Evolutionary conservation across 2,888 invertebrate genomes (phyloP), one percentile per base, ranked within the genome.

Genomic region (Geophilus truncorum): DNA sequence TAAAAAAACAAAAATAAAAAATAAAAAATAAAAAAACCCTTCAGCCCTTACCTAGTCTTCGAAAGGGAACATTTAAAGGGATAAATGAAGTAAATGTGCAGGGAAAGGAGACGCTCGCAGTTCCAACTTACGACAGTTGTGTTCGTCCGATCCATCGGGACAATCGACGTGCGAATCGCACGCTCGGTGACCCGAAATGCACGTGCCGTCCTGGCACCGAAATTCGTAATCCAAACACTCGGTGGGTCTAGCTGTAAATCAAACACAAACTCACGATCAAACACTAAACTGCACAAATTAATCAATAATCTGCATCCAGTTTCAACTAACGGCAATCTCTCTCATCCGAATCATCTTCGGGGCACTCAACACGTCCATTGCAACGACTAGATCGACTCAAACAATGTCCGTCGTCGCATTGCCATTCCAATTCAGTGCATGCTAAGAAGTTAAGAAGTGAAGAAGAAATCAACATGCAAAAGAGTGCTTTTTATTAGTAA

Each of bases 101-200:
- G 21, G 28, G 25, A 15, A 75, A 75, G 21, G 32, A 75, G 7
- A 18, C 76, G 28, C 76, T 75, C 25, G 76, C 23, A 25, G 76
- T 18, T n/a, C 76, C 32, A 75, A 82, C 86, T 85, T 85, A 88
- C 88, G 85, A 84, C 89, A 89, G 81, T 86, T 85, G 21, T 83
- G 82, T 83, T 89, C 88, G 84, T 89, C 88, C 18, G 85, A 85
- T 25, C 86, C 85, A 83, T 88, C 88, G 4, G 82, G 81, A 83
- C 88, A 89, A 80, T 87, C 85, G 77, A 84, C 84, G 30, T 84
- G 82, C 12, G 85, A 83, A 82, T 86, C 85, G 83, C 86, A 86
- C 36, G 88, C 88, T 78, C 85, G 86, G 81, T 85, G 86, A 62
- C 84, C 85, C 7, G 80, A 82, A 34, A 85, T 83, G 80, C 85